Percentiles rank a stretch among this genome's conserved stretches.
These are phyloP conservation scores for Dreissena polymorpha DNA, from an alignment of 1,140 invertebrate species.

Conservation along the genomic window DNA sequence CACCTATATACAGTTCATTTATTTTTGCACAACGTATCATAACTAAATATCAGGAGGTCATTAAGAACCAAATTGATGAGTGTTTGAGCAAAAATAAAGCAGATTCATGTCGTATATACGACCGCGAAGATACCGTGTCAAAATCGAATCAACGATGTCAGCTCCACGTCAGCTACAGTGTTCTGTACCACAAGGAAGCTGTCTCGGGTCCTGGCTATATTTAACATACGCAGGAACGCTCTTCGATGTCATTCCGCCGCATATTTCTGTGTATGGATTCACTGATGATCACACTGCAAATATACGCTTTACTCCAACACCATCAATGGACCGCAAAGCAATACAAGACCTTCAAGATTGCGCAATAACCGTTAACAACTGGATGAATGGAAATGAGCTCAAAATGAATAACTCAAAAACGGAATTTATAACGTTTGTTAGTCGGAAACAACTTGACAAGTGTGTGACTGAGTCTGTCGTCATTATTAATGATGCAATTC, in stretches of 20 bases:
- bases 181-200: slow-evolving; percentile 29
- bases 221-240: slow-evolving; percentile 22
- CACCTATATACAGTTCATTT: too few relatives aligned
- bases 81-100: too few relatives aligned
- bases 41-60: too few relatives aligned
- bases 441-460: slow-evolving; percentile 10
- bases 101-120: slow-evolving; percentile 3
- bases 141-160: not conserved
- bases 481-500: too few relatives aligned
- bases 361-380: slow-evolving; percentile 5
- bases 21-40: too few relatives aligned
- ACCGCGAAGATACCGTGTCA: slow-evolving; percentile 6
- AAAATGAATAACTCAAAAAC: slow-evolving; percentile 34
- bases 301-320: slow-evolving; percentile 12
- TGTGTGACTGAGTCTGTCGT: too few relatives aligned
- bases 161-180: not conserved
- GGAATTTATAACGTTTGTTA: slow-evolving; percentile 26
- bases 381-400: slow-evolving; percentile 66
- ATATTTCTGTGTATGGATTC: slow-evolving; percentile 40
- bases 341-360: slow-evolving; percentile 25
- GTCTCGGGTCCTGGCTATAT: slow-evolving; percentile 24
- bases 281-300: slow-evolving; percentile 32
- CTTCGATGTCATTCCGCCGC: slow-evolving; percentile 40
- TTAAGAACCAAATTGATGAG: too few relatives aligned
- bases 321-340: not conserved